Conservation (phyloP, 64 coral and sea anemone genomes). For the Montipora sp. region DNA sequence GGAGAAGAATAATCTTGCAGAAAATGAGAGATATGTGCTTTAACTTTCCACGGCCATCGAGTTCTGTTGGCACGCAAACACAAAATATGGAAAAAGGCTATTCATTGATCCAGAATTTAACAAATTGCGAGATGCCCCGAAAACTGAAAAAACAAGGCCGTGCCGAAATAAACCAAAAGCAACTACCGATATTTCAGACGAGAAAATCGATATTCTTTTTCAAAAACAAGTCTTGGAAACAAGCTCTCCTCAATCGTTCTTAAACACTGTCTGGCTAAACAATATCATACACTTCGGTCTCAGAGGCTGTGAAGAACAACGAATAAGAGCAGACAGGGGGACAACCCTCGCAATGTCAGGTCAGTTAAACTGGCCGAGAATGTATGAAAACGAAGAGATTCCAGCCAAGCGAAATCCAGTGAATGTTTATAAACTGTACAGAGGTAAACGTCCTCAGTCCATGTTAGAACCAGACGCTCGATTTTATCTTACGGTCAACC, state of each 20-base stretch:
- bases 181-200: slow-evolving; percentile 11
- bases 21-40: slow-evolving; percentile 45
- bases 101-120: no score
- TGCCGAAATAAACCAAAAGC: slow-evolving; percentile 38
- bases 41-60: slow-evolving; percentile 59
- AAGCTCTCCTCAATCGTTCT: slow-evolving; percentile 23
- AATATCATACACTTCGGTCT: slow-evolving; percentile 59
- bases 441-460: slow-evolving; percentile 46
- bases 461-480: slow-evolving; percentile 51
- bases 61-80: slow-evolving; percentile 60
- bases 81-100: neutral
- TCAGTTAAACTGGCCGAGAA: slow-evolving; percentile 4
- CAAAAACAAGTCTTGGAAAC: slow-evolving; percentile 25
- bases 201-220: slow-evolving; percentile 51
- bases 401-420: slow-evolving; percentile 44
- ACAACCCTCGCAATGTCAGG: slow-evolving; percentile 35
- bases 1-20: slow-evolving; percentile 65
- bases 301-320: slow-evolving; percentile 25
- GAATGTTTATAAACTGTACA: slow-evolving; percentile 54
- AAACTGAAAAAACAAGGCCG: no score
- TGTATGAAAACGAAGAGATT: slow-evolving; percentile 48
- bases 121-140: no score
- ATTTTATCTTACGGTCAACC: slow-evolving; percentile 47
- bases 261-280: slow-evolving; percentile 47
- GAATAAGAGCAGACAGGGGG: slow-evolving; percentile 23